Evolutionary conservation across 2,797 vertebrate genomes (phyloP).

Genomic region (Apogon hyalosoma): DNA sequence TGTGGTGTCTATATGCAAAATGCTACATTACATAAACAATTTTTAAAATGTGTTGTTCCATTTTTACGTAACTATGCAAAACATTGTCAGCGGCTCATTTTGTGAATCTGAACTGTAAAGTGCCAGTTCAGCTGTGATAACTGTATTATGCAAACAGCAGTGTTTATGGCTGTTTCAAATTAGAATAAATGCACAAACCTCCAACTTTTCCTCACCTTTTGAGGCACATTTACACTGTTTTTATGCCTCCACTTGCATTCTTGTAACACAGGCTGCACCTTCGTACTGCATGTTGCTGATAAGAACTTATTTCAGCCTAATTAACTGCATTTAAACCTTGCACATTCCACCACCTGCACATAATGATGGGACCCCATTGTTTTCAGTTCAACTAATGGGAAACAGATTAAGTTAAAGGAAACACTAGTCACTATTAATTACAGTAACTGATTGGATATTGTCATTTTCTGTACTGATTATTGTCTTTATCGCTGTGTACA

Average conservation of each 20-base stretch:
- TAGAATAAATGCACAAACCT: background rate
- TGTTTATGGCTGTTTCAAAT: background rate
- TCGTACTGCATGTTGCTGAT: slow-evolving; percentile 22
- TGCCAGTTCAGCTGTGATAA: background rate
- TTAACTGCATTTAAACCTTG: slow-evolving; percentile 13
- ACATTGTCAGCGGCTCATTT: slow-evolving; percentile 14
- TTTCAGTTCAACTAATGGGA: slow-evolving; percentile 27
- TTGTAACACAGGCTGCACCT: slow-evolving; percentile 6
- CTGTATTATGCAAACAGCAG: background rate
- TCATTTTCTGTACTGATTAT: slow-evolving; percentile 29
- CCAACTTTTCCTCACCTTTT: background rate
- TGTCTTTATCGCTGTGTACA: slow-evolving; percentile 21
- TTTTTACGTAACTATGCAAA: background rate
- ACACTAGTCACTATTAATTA: slow-evolving; percentile 29
- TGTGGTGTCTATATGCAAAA: slow-evolving; percentile 16
- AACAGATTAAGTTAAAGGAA: slow-evolving; percentile 27
- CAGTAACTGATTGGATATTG: slow-evolving; percentile 6
- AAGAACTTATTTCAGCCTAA: slow-evolving; percentile 16
- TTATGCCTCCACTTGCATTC: background rate
- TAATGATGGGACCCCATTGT: background rate
- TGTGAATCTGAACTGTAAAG: background rate
- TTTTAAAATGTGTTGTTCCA: background rate
- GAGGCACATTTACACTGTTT: background rate
- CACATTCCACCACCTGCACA: slow-evolving; percentile 21
- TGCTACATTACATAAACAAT: slow-evolving; percentile 1